phyloP scores from a whole-genome alignment of 2,113 vertebrate species.

The Thymallus thymallus region DNA sequence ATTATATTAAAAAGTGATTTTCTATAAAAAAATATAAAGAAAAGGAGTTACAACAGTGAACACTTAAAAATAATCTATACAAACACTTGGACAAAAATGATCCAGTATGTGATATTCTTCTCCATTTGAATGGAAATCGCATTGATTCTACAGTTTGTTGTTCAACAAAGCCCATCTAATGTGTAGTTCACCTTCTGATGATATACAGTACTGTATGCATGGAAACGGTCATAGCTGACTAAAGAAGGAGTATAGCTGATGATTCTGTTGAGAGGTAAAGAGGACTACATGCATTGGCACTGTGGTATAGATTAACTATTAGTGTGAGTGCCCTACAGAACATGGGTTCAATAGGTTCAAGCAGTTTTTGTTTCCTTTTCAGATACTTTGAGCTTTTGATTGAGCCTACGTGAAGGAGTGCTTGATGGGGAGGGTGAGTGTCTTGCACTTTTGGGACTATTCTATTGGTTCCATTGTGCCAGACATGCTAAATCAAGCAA shows the following conservation, averaged over 20 bases:
- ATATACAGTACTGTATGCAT: background rate
- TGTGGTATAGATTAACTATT: conserved; percentile 22
- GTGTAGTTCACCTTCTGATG: conserved; percentile 3
- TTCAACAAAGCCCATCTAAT: conserved; percentile 42
- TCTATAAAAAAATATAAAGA: conserved; percentile 73
- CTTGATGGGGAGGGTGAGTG: too few species aligned
- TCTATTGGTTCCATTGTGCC: too few species aligned
- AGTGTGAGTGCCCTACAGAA: background rate
- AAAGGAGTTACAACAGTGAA: conserved; percentile 62
- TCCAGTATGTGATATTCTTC: conserved; percentile 65
- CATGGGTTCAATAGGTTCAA: too few species aligned
- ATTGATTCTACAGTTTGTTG: conserved; percentile 58
- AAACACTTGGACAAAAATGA: conserved; percentile 51
- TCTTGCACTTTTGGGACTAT: too few species aligned
- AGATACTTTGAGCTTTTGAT: too few species aligned
- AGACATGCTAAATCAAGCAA: too few species aligned
- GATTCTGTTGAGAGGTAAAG: conserved; percentile 36
- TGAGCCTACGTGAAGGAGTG: too few species aligned
- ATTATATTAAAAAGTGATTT: conserved; percentile 83
- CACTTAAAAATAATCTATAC: conserved; percentile 64
- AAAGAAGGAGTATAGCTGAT: background rate
- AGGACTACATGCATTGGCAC: conserved; percentile 45
- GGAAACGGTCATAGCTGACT: conserved; percentile 7
- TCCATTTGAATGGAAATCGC: conserved; percentile 70
- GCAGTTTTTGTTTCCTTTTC: too few species aligned